Conservation (phyloP, 2,888 invertebrate genomes). For the Morpho achilles region DNA sequence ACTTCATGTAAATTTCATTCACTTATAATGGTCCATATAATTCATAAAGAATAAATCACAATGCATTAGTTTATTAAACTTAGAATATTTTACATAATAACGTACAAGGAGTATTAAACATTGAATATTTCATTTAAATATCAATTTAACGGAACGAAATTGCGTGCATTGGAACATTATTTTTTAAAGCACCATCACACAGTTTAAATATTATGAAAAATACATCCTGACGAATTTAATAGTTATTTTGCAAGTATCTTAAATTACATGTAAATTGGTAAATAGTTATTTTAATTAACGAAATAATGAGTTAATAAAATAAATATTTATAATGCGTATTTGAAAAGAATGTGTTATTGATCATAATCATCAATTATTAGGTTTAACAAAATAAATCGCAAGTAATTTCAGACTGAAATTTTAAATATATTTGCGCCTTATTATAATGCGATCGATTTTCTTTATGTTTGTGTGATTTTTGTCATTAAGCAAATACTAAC, state of each 20-base stretch:
- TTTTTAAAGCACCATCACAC: constrained; percentile 17
- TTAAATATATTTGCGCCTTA: too few relatives aligned
- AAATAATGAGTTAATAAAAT: too few relatives aligned
- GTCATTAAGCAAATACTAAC: too few relatives aligned
- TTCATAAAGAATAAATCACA: constrained; percentile 74
- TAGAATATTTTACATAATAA: constrained; percentile 45
- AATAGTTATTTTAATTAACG: too few relatives aligned
- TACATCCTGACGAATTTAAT: not conserved
- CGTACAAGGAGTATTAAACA: constrained; percentile 56
- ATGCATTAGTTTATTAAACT: constrained; percentile 55
- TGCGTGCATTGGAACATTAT: constrained; percentile 20
- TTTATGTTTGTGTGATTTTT: too few relatives aligned
- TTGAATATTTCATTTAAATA: constrained; percentile 38
- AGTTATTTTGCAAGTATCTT: not conserved
- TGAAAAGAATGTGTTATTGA: too few relatives aligned
- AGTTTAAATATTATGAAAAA: not conserved
- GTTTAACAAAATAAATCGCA: too few relatives aligned
- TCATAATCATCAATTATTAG: too few relatives aligned
- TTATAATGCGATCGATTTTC: too few relatives aligned
- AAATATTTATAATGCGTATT: too few relatives aligned
- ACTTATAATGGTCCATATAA: constrained; percentile 73
- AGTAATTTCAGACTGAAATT: too few relatives aligned
- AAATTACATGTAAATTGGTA: not conserved
- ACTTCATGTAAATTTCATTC: constrained; percentile 39
- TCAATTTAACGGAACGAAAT: constrained; percentile 32